Evolutionary conservation across 2,797 vertebrate genomes (phyloP), one percentile per base, ranked within the genome.

Genomic region (Vultur gryphus): DNA sequence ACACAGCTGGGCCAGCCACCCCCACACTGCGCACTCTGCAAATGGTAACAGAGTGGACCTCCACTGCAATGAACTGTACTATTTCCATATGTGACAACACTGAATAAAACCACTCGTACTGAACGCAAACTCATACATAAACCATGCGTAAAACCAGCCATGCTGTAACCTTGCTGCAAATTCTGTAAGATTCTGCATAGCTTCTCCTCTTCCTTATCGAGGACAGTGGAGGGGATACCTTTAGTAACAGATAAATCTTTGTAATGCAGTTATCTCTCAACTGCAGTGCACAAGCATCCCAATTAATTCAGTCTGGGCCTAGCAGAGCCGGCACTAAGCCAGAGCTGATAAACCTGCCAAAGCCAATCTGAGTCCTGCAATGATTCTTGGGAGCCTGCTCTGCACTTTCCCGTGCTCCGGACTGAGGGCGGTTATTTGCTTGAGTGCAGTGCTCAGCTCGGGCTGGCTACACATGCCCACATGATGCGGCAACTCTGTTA

Each of bases 241-340:
- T 89, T 76, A 93, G 94, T 86, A 90, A 78, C 52, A 96, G 96
- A 96, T 96, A 96, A 96, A 95, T 97, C 96, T 96, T 94, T 95
- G 82, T 96, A 97, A 96, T 95, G 92, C 96, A 96, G 95, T 97
- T 96, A 96, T 96, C 96, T 97, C 96, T 91, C 95, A 95, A 88
- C 72, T 92, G 93, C 96, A 97, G 96, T 81, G 91, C 94, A 90
- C 96, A 91, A 87, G 89, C 93, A 96, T 93, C 94, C 95, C 94
- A 96, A 97, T 97, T 97, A 97, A 97, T 96, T 96, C 96, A 96
- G 96, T 78, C 94, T 14, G 13, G 96, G 96, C 95, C 96, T 95
- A 95, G 84, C 91, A 97, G 95, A 95, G 95, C 94, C 84, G 49
- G 96, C 96, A 91, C 89, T 95, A 96, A 95, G 94, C 96, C 96